A percentile compares a stretch with the other conserved stretches of the same genome.
These are phyloP conservation scores for Rhea americana DNA, from an alignment of 2,113 vertebrate genomes.

Conservation along the genomic window DNA sequence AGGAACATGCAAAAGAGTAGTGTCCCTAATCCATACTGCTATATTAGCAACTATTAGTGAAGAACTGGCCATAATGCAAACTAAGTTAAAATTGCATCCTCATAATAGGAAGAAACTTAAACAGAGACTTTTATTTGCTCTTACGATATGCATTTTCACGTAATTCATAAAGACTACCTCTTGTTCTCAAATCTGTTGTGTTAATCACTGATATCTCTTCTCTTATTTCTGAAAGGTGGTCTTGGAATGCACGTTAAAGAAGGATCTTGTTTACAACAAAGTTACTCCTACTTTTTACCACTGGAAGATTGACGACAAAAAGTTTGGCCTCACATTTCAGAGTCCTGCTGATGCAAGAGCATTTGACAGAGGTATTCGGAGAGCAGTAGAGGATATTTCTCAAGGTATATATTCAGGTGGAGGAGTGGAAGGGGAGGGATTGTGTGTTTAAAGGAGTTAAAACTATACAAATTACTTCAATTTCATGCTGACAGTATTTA, in stretches of 20 bases:
- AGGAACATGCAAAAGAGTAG: background rate
- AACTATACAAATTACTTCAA: background rate
- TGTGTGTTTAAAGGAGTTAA: background rate
- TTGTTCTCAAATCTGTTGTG: background rate
- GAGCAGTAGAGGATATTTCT: slow-evolving; percentile 94
- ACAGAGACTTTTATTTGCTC: background rate
- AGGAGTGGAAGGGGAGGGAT: background rate
- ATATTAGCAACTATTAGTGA: background rate
- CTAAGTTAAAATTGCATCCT: background rate
- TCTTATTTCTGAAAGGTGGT: slow-evolving; percentile 85
- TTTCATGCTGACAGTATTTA: background rate
- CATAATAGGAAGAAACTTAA: background rate
- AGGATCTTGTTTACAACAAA: slow-evolving; percentile 96
- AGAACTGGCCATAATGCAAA: background rate
- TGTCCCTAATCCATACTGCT: background rate
- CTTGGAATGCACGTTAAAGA: slow-evolving; percentile 96
- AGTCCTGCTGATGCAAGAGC: slow-evolving; percentile 97
- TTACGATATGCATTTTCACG: background rate
- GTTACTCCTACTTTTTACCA: slow-evolving; percentile 99
- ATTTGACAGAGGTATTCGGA: slow-evolving; percentile 96
- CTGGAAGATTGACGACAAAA: slow-evolving; percentile 98
- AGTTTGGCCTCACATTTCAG: slow-evolving; percentile 99
- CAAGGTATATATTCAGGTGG: slow-evolving; percentile 82
- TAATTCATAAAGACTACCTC: background rate
- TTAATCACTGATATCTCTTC: background rate